Conservation (phyloP, 2,113 vertebrate genomes). For the Macquaria ambigua region DNA sequence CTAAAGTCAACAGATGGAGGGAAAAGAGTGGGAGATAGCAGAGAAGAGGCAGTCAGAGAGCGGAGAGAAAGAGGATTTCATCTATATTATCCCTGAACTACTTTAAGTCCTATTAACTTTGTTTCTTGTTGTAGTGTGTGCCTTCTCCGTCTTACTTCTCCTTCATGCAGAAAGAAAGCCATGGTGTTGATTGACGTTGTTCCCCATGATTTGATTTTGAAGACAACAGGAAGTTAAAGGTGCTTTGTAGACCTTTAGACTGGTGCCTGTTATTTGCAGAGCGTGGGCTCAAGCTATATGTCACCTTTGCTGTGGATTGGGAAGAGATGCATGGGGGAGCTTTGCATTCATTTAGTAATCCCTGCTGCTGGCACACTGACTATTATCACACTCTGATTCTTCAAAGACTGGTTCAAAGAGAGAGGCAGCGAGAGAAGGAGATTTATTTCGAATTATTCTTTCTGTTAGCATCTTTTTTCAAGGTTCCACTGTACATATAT, state of each 20-base stretch:
- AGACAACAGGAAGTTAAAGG: background rate
- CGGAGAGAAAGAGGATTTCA: conserved; percentile 17
- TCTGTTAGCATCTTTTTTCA: conserved; percentile 10
- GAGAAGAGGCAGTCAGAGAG: background rate
- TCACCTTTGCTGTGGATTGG: conserved; percentile 51
- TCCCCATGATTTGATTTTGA: background rate
- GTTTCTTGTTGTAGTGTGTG: background rate
- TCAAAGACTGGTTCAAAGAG: conserved; percentile 49
- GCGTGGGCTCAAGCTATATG: background rate
- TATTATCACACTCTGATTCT: conserved; percentile 59
- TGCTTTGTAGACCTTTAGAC: background rate
- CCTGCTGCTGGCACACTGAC: conserved; percentile 49
- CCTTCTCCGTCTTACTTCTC: background rate
- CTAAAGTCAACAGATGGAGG: conserved; percentile 21
- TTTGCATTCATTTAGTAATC: conserved; percentile 73
- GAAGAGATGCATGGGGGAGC: conserved; percentile 29
- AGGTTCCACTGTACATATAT: background rate
- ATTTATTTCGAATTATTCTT: conserved; percentile 12
- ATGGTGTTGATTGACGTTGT: background rate
- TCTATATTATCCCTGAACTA: conserved; percentile 37
- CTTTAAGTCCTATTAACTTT: background rate
- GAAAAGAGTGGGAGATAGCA: background rate
- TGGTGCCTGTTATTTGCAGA: background rate
- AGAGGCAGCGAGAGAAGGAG: background rate
- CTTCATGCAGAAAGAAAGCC: background rate